A percentile compares a stretch with the other conserved stretches of the same genome.
These are phyloP conservation scores for Apodemus speciosus DNA, from an alignment of 2,113 vertebrate genomes.

Conservation along the genomic window DNA sequence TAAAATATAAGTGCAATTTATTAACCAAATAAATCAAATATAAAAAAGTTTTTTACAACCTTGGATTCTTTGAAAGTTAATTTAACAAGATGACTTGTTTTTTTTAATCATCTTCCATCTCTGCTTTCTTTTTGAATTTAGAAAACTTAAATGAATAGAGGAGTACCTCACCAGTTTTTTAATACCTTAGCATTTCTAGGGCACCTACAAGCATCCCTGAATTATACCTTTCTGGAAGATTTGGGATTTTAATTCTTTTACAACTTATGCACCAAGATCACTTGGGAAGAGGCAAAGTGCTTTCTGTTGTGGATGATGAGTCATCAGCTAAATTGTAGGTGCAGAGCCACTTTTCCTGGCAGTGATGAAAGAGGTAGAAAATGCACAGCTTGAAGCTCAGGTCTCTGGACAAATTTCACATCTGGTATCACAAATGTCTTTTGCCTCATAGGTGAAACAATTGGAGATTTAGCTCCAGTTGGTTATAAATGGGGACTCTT, in stretches of 20 bases:
- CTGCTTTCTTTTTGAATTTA: constrained; percentile 28
- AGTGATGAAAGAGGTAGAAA: constrained; percentile 45
- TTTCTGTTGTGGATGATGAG: background rate
- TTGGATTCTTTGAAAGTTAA: constrained; percentile 46
- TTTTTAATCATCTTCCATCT: background rate
- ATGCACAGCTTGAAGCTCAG: constrained; percentile 18
- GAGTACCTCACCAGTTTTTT: background rate
- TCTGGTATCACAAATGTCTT: constrained; percentile 42
- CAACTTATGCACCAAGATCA: background rate
- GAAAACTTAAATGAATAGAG: constrained; percentile 1
- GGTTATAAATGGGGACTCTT: background rate
- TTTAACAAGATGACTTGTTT: constrained; percentile 1
- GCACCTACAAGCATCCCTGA: background rate
- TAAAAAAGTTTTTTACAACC: background rate
- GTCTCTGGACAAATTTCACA: constrained; percentile 44
- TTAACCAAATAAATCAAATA: background rate
- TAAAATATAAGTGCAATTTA: background rate
- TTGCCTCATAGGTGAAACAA: constrained; percentile 33
- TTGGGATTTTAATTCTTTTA: background rate
- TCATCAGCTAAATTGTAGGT: constrained; percentile 31
- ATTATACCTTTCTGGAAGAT: constrained; percentile 51
- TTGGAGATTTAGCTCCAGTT: background rate
- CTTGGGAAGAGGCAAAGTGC: constrained; percentile 2
- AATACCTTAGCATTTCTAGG: background rate
- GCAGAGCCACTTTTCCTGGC: background rate